Evolutionary conservation across 2,888 invertebrate genomes (phyloP), one percentile per base, ranked within the genome.

Genomic region (Leptinotarsa peninsularis): DNA sequence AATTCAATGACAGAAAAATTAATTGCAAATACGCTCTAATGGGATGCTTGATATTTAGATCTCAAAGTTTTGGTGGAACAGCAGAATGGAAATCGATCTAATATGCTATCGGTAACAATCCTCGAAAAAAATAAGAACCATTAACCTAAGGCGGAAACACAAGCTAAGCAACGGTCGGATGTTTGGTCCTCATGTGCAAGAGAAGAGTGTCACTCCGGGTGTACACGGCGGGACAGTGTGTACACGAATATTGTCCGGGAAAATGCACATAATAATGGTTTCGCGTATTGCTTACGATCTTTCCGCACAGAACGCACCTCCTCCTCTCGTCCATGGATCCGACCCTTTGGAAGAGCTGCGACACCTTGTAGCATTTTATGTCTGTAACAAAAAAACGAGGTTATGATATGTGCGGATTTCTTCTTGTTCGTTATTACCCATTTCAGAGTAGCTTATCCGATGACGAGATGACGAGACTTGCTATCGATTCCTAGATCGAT

Each of bases 261-360:
- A 91, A 91, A 86, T 91, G 91, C 81, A 91, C 91, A 86, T 91
- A 91, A 88, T 91, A 91, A 86, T 91, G 91, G 87, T 91, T 91
- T 82, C 91, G 89, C 78, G 91, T 90, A 87, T 91, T 91, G 88
- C 91, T 91, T 82, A 91, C 91, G 84, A 91, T 90, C 89, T 91
- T 91, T 83, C 91, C 91, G 87, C 91, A 91, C 85, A 91, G 88
- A 82, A 90, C 89, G 87, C 91, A 91, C 82, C 91, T 88, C 85
- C 90, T 88, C 86, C 90, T 87, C 87, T 91, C 91, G 87, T 91
- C 91, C 89, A 88, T 89, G 84, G 89, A 88, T 84, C 90, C 91
- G 82, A 90, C 90, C 84, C 91, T 88, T 87, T 90, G 91, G 88
- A 91, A 91, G 86, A 91, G 89, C 87, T 91, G 91, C 83, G 91